Conservation (phyloP, 1,140 invertebrate genomes). For the Drosophila sproati region DNA sequence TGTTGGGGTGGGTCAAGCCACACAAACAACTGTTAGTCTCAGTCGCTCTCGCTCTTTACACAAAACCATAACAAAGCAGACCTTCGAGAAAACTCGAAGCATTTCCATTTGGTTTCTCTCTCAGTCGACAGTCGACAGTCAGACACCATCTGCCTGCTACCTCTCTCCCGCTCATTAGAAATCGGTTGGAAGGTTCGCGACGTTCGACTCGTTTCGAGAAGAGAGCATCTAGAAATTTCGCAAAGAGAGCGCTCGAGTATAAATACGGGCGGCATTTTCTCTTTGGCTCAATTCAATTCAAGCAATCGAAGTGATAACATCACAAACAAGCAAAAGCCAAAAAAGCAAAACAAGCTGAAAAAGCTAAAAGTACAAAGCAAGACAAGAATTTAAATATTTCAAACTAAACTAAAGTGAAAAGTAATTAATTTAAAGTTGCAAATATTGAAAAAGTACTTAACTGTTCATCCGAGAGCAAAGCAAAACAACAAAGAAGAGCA, state of each 20-base stretch:
- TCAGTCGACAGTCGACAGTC: background rate
- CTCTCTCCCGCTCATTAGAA: conserved; percentile 8
- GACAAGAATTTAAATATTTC: conserved; percentile 10
- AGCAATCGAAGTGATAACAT: conserved; percentile 67
- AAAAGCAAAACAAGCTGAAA: conserved; percentile 44
- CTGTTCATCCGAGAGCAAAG: background rate
- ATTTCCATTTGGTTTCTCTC: background rate
- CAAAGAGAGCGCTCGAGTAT: conserved; percentile 53
- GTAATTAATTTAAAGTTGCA: conserved; percentile 11
- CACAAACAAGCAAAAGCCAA: conserved; percentile 53
- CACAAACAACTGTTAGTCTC: conserved; percentile 95
- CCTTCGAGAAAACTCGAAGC: conserved; percentile 9
- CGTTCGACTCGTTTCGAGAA: conserved; percentile 40
- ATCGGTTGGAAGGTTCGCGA: background rate
- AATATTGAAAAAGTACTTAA: conserved; percentile 1
- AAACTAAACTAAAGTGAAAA: conserved; percentile 6
- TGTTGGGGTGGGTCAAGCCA: conserved; percentile 90
- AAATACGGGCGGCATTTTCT: conserved; percentile 57
- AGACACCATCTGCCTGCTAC: background rate
- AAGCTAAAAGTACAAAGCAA: conserved; percentile 32
- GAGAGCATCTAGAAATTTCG: conserved; percentile 60
- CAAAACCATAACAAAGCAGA: conserved; percentile 8
- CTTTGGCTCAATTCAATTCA: conserved; percentile 62
- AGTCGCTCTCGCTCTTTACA: background rate
- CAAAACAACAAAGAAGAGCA: background rate